These are phyloP conservation scores for Ageneiosus marmoratus DNA, from an alignment of 2,113 vertebrate species.

Conservation along the genomic window DNA sequence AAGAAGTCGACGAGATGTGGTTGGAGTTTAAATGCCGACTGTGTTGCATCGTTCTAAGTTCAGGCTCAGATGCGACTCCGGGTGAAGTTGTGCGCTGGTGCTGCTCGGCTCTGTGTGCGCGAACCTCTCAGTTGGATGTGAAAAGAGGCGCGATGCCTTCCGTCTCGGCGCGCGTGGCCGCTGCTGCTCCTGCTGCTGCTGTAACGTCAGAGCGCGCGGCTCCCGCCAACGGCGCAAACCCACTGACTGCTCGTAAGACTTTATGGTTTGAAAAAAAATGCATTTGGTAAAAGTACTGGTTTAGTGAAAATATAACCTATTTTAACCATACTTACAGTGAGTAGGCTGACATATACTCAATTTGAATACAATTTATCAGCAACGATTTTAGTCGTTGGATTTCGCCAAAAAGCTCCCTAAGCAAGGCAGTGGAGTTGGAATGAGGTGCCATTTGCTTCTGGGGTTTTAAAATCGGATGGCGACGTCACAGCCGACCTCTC, in stretches of 20 bases:
- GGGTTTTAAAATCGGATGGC: neutral
- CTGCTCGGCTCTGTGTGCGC: slow-evolving; percentile 53
- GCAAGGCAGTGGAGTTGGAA: neutral
- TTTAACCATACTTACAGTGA: too few species aligned
- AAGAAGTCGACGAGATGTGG: slow-evolving; percentile 51
- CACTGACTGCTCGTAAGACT: slow-evolving; percentile 16
- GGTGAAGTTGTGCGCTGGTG: slow-evolving; percentile 46
- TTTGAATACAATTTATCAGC: neutral
- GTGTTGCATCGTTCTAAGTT: slow-evolving; percentile 66
- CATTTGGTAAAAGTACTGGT: neutral
- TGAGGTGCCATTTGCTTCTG: neutral
- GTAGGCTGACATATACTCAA: neutral
- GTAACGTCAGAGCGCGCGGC: slow-evolving; percentile 53
- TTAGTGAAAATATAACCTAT: too few species aligned
- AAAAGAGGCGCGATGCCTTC: slow-evolving; percentile 43
- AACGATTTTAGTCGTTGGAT: neutral
- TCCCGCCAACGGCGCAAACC: neutral
- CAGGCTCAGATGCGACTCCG: slow-evolving; percentile 39
- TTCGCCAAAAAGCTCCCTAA: neutral
- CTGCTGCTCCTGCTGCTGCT: slow-evolving; percentile 41
- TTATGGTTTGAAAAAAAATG: neutral
- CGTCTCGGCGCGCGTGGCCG: slow-evolving; percentile 41
- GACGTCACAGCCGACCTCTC: neutral
- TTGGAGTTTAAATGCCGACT: slow-evolving; percentile 50
- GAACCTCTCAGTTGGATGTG: slow-evolving; percentile 57